Base-by-base conservation (phyloP, 2,113 vertebrate species). In the Corydoras sp. region DNA sequence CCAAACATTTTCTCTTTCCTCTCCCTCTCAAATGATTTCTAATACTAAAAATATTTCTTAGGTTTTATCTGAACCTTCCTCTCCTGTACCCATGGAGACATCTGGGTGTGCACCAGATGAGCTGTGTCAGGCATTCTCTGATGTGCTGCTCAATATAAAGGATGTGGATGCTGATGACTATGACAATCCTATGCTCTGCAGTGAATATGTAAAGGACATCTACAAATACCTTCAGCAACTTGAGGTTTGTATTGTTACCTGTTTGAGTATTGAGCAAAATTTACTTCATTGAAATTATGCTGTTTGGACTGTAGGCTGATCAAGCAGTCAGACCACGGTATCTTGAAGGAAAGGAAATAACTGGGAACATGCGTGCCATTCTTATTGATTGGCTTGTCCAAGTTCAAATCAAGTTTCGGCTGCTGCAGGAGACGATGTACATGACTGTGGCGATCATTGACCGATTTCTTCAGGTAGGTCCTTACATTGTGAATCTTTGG, bases 381-480 rank as follows among this genome's bases (percentile, higher is more conserved):
- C 86, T 95, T 3, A 79, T 95, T n/a, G 91, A 97, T 84, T 95
- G 94, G 94, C 88, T 98, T 0, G 90, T 94, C 0, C 91, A 95
- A 76, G 89, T 95, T 54, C 90, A 90, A 12, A 64, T 90, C 0
- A 92, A 93, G 66, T 93, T 95, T 58, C 83, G 68, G 0, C 84
- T 97, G 15, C 84, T 92, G 4, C 90, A 93, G 74, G 94, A 95
- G 71, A 98, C 93, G 0, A 89, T 96, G 90, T 97, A 94, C 74
- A 89, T 94, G 91, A 88, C 93, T 0, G 90, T 92, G 11, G 88
- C 88, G 11, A 87, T 96, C 64, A 91, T 91, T 0, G 89, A 96
- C 67, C 87, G 85, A 55, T 97, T 92, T 77, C 88, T 98, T 80
- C 93, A 97, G 90, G 92, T 95, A 72, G 64, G 61, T 71, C 3